Evolutionary conservation across 1,140 invertebrate genomes (phyloP).

Genomic region (Papilio helenus): DNA sequence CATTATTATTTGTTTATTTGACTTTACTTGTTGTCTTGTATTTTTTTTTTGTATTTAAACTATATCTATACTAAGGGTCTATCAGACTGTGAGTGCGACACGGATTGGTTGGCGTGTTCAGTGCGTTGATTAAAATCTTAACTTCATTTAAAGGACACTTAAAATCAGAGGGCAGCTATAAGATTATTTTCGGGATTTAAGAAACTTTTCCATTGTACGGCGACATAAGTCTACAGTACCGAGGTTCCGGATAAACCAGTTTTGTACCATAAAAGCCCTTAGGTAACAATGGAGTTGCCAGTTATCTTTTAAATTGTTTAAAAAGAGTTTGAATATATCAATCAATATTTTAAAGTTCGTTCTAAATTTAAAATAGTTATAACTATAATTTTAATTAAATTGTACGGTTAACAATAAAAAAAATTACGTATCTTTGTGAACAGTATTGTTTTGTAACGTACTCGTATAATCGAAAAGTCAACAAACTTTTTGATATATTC

Average conservation of each 20-base stretch:
- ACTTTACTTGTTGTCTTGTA: too few relatives aligned
- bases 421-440: not conserved
- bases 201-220: not conserved
- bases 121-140: too few relatives aligned
- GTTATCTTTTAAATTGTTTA: not conserved
- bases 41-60: too few relatives aligned
- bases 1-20: too few relatives aligned
- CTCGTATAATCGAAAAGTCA: conserved; percentile 32
- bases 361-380: too few relatives aligned
- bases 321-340: not conserved
- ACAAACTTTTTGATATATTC: conserved; percentile 35
- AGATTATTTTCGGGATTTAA: not conserved
- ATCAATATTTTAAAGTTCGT: too few relatives aligned
- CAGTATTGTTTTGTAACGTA: conserved; percentile 6
- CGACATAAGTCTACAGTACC: not conserved
- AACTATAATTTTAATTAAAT: too few relatives aligned
- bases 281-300: not conserved
- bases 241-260: not conserved
- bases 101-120: too few relatives aligned
- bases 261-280: not conserved
- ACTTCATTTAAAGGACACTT: too few relatives aligned
- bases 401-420: not conserved
- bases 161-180: too few relatives aligned
- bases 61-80: too few relatives aligned
- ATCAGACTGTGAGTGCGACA: too few relatives aligned